Base-by-base conservation (phyloP, 1,140 invertebrate species). In the Sycophila sp. region DNA sequence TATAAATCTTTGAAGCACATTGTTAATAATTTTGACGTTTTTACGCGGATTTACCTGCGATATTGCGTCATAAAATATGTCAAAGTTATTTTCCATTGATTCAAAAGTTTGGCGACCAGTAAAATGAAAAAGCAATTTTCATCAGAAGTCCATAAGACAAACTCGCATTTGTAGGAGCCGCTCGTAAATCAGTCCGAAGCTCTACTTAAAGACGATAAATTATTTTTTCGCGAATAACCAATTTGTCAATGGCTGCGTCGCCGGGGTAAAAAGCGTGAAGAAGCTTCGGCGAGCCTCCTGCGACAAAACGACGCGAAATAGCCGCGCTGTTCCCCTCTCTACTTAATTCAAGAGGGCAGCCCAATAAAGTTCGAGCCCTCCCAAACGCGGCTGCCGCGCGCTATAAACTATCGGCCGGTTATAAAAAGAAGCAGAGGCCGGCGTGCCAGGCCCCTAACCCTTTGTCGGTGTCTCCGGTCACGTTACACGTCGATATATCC, bases 361-460 rank as follows among this genome's bases (percentile, higher is more conserved):
- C 22, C 38, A 58, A 49, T 49, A 68, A 68, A 49, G 19, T 59
- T 47, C 6, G 30, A 38, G 42, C 10, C 53, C 22, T 11, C 7
- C 19, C 11, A 19, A 3, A 0, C 8, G 11, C 56, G 36, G 38
- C 15, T 11, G 42, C 6, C 42, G 11, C n/a, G 13, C 51, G 56
- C 45, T 47, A 63, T 63, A 63, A 60, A 70, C 53, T 70, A 70
- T 70, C 49, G 68, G 62, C 47, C 42, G 26, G 68, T 63, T 53
- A 62, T 70, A 63, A 70, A 70, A 70, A 47, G 42, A 17, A 19
- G 7, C 13, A 19, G 17, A 42, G 40, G 4, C 15, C 15, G 19
- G 40, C 19, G 15, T 42, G 40, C 40, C 38, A n/a, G 17, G 42
- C 42, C n/a, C n/a, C n/a, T n/a, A n/a, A n/a, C n/a, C n/a, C n/a